Base-by-base conservation (phyloP, 2,113 vertebrate genomes). In the Dryoscopus gambensis region DNA sequence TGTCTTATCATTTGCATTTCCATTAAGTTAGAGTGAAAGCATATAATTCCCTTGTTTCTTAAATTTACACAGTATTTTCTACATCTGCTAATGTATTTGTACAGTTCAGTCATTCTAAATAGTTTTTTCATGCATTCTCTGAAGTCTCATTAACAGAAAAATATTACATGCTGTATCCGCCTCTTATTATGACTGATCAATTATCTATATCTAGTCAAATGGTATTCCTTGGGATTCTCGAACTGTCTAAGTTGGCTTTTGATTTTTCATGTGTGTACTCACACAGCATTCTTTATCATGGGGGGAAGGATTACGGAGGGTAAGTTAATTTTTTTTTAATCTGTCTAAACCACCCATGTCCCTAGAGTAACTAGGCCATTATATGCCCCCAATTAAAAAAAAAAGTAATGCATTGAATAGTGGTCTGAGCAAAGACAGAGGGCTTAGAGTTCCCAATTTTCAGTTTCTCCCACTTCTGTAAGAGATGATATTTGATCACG, bases 11-110 rank as follows among this genome's bases (percentile, higher is more conserved):
- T 93, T 96, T 91, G 39, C 76, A 88, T 90, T 95, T 70, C 87
- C 71, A 93, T 83, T 93, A 84, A 95, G 88, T 94, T 78, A 59
- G 42, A 84, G n/a, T 86, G 90, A 95, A 96, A 95, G 52, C 80
- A 63, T 90, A 71, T 86, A 2, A 77, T 90, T 94, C 67, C 87
- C 83, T 84, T 74, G 35, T 82, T 96, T 94, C 90, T 68, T 91
- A 92, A 85, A 96, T 85, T 89, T 84, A 71, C 50, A 44, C 74
- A 84, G 11, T 63, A 73, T 92, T 96, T 96, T 78, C 88, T 93
- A 57, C 17, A 84, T 79, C 71, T 93, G 60, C 73, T 94, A 84
- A 91, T 84, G 27, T 78, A 84, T 94, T 95, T 96, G 60, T 88
- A 87, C 81, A 93, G 55, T 71, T 94, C 44, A 87, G 89, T 95